Evolutionary conservation across 2,888 invertebrate genomes (phyloP).

Genomic region (Epinotia bilunana): DNA sequence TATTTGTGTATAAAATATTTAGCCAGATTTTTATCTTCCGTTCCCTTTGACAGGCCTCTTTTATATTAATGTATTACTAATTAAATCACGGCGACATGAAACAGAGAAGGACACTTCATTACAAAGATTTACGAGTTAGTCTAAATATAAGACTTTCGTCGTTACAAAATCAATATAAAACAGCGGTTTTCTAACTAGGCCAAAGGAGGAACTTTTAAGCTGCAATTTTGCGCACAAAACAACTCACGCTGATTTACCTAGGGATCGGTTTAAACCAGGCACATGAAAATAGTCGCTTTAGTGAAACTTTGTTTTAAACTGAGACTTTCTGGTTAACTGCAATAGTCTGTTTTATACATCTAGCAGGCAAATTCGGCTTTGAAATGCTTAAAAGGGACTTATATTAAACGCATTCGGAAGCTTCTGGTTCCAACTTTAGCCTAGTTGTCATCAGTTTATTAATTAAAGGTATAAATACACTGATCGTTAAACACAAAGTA

Average conservation of each 20-base stretch:
- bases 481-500: no score
- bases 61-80: conserved; percentile 22
- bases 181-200: conserved; percentile 5
- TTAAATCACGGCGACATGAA: conserved; percentile 19
- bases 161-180: conserved; percentile 18
- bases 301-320: conserved; percentile 64
- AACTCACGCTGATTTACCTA: conserved; percentile 29
- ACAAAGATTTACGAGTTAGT: background rate
- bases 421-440: conserved; percentile 39
- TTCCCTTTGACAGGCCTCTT: conserved; percentile 38
- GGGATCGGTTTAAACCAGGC: conserved; percentile 37
- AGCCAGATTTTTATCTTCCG: conserved; percentile 48
- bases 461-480: background rate
- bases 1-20: conserved; percentile 59
- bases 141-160: background rate
- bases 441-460: conserved; percentile 6
- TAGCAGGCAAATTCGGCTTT: conserved; percentile 52
- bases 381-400: conserved; percentile 57
- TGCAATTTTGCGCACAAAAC: conserved; percentile 18
- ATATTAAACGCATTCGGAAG: conserved; percentile 49
- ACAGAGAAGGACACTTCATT: background rate
- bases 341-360: conserved; percentile 55
- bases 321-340: conserved; percentile 59
- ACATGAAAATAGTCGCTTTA: conserved; percentile 51
- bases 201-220: conserved; percentile 15